These are phyloP conservation scores for Drosophila imparisetae DNA, from an alignment of 2,888 invertebrate species.

Conservation along the genomic window DNA sequence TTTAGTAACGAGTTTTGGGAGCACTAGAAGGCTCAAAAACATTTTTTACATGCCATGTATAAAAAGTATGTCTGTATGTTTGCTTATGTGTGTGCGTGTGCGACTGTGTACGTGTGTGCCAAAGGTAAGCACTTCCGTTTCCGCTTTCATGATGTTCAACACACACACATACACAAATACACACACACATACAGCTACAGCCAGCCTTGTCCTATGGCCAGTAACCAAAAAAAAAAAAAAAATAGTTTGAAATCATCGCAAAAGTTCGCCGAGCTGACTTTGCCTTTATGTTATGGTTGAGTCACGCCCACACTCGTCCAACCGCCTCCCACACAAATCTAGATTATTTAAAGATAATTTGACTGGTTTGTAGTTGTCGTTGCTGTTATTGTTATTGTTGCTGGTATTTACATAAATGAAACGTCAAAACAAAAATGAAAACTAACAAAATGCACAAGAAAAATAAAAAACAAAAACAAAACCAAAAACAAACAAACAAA, in stretches of 20 bases:
- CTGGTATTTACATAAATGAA: slow-evolving; percentile 74
- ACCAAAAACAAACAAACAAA: slow-evolving; percentile 6
- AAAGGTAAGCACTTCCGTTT: slow-evolving; percentile 77
- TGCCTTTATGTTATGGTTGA: slow-evolving; percentile 36
- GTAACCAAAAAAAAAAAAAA: slow-evolving; percentile 16
- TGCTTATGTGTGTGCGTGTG: slow-evolving; percentile 21
- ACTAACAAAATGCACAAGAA: slow-evolving; percentile 51
- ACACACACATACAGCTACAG: slow-evolving; percentile 12
- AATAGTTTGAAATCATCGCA: slow-evolving; percentile 23
- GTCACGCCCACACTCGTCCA: slow-evolving; percentile 23
- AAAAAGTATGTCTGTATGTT: slow-evolving; percentile 44
- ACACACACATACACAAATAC: slow-evolving; percentile 19
- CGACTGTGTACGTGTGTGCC: slow-evolving; percentile 42
- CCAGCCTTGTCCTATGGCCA: slow-evolving; percentile 44
- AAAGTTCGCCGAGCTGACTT: slow-evolving; percentile 39
- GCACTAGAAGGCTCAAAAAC: slow-evolving; percentile 64
- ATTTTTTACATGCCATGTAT: slow-evolving; percentile 64
- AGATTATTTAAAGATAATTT: slow-evolving; percentile 79
- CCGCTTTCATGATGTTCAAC: slow-evolving; percentile 71
- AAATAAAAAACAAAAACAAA: slow-evolving; percentile 26
- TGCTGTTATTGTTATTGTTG: slow-evolving; percentile 47
- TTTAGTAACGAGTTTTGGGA: slow-evolving; percentile 30
- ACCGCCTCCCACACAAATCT: slow-evolving; percentile 40
- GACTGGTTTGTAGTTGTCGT: slow-evolving; percentile 64
- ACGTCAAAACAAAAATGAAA: slow-evolving; percentile 70